Percentiles rank a stretch among this genome's conserved stretches.
Evolutionary conservation across 2,113 vertebrate genomes (phyloP).

Genomic region (Phainopepla nitens): DNA sequence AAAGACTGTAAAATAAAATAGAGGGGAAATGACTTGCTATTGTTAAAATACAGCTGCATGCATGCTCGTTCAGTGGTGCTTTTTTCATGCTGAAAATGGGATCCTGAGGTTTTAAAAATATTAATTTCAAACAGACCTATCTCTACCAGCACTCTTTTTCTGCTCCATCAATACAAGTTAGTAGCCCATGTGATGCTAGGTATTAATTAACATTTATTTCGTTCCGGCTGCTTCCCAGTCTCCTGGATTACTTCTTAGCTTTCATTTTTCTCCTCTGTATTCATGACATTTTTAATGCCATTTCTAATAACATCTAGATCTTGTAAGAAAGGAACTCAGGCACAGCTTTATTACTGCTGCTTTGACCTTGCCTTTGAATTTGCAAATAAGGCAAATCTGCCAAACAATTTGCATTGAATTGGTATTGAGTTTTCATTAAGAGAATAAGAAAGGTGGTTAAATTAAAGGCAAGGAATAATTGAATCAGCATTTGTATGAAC

Average conservation of each 20-base stretch:
- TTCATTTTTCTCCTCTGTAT: not conserved
- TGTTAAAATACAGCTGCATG: conserved; percentile 3
- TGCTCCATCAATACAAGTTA: not conserved
- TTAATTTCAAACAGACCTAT: not conserved
- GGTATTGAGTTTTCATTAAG: not conserved
- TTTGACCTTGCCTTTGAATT: conserved; percentile 11
- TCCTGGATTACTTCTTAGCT: not conserved
- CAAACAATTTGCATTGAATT: not conserved
- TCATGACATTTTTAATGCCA: not conserved
- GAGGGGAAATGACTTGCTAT: not conserved
- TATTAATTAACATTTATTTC: conserved; percentile 2
- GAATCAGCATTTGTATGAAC: not conserved
- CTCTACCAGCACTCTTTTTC: not conserved
- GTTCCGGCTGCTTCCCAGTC: not conserved
- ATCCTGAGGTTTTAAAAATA: not conserved
- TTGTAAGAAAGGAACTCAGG: not conserved
- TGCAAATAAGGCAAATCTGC: not conserved
- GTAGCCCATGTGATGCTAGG: not conserved
- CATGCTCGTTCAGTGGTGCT: not conserved
- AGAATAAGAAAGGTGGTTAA: not conserved
- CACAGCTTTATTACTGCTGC: not conserved
- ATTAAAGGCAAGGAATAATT: not conserved
- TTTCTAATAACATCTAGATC: conserved; percentile 8
- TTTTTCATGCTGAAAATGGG: not conserved
- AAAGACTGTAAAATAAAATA: not conserved